Base-by-base conservation (phyloP, 2,888 invertebrate species). In the Graphium colonna region DNA sequence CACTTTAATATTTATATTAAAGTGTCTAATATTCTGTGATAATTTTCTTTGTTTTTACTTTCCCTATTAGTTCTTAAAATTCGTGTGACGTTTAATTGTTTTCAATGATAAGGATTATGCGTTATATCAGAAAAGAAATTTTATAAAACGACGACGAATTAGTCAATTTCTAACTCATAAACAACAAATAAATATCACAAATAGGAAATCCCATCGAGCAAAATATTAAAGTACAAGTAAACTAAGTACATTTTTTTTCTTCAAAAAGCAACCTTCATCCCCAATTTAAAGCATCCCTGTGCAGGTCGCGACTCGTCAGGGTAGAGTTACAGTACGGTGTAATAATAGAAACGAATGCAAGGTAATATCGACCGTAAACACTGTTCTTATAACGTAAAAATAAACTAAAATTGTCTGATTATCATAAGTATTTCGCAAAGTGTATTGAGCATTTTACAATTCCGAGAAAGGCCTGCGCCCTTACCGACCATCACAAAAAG, bases 401-500 rank as follows among this genome's bases (percentile, higher is more conserved):
- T 31, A 10, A 31, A 1, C 10, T 3, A 31, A 7, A 18, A 33
- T 41, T 38, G 47, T 33, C 61, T 52, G 46, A 40, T 15, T 26
- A 48, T 53, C 7, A 26, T 26, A 10, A 49, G 52, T 58, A 60
- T 67, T 71, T 74, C 63, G 73, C 71, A 66, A 65, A 60, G 17
- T 39, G 33, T 40, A 59, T 60, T 65, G 62, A 66, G 64, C 63
- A 60, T 58, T 59, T 59, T 56, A 60, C 60, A 57, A 59, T 77
- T 77, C 79, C 59, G 31, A 61, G 77, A 79, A 77, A 74, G 75
- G 73, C 62, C 55, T 63, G 59, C 60, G 69, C 68, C 65, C 63
- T 64, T 74, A 67, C 66, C 77, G 76, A 75, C 76, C 73, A 63
- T 64, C 64, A 21, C 56, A 64, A 76, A 78, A 77, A 78, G 60